phyloP scores from a whole-genome alignment of 1,140 invertebrate species.

The Leptinotarsa lineolata region DNA sequence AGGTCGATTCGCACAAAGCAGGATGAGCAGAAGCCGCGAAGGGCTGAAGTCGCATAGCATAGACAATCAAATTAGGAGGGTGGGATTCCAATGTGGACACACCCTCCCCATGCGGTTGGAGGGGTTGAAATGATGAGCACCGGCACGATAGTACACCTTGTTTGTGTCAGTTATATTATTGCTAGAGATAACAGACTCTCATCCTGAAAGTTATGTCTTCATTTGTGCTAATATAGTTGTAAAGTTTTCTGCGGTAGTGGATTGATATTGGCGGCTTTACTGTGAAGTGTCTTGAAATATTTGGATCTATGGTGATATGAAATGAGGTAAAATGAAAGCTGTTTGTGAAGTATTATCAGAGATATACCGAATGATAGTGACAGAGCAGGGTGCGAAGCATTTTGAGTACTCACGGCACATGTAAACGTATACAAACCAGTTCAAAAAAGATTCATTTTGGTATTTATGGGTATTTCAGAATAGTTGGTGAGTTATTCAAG shows the following conservation, averaged over 20 bases:
- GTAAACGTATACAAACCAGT: no score
- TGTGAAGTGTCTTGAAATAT: no score
- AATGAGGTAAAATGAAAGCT: no score
- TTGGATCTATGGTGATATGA: no score
- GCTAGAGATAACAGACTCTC: constrained; percentile 44
- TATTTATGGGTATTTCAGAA: no score
- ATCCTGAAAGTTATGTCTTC: constrained; percentile 38
- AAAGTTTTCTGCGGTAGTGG: background rate
- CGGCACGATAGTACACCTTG: constrained; percentile 43
- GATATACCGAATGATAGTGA: no score
- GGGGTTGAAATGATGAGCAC: constrained; percentile 45
- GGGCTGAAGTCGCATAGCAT: background rate
- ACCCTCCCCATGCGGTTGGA: constrained; percentile 44
- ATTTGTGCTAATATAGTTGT: constrained; percentile 42
- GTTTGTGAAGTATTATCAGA: no score
- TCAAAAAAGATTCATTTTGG: no score
- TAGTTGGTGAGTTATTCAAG: no score
- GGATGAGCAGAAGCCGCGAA: background rate
- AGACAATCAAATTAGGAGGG: constrained; percentile 29
- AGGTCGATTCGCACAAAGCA: background rate
- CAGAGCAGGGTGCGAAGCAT: no score
- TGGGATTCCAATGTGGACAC: constrained; percentile 38
- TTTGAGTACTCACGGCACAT: no score
- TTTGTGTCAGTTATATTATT: constrained; percentile 47
- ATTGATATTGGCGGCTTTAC: no score